Evolutionary conservation across 1,140 invertebrate species (phyloP), one percentile per base, ranked within the genome.

Genomic region (Microplitis mediator): DNA sequence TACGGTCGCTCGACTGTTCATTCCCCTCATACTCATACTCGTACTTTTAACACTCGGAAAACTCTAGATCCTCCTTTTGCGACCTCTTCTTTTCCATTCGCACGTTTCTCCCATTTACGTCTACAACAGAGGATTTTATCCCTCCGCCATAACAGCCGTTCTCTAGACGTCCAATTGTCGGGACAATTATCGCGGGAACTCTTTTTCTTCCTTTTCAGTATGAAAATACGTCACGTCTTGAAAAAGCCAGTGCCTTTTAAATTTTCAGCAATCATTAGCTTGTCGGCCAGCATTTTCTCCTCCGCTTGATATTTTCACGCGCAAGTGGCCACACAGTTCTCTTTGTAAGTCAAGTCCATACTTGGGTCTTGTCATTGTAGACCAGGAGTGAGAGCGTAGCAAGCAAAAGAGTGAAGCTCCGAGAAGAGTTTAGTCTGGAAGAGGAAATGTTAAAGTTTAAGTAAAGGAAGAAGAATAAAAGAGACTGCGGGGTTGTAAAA

Each of bases 311-410:
- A 11, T 54, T 64, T 71, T 71, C 69, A 71, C 69, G 69, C 69
- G 45, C 69, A 71, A 71, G 50, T 71, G 16, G 69, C 50, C 69
- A 56, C 45, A 14, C 61, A 45, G 34, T 39, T 67, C 62, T 69
- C 79, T 81, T 80, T 80, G 77, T 79, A 78, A 84, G 79, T 79
- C 76, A 84, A 84, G 81, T 81, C 79, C 16, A 6, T 64, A 39
- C 58, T 4, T 34, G 8, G 64, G 54, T n/a, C 54, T 67, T 54
- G 65, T 67, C 65, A 67, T 72, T 16, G 35, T 6, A 32, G 1
- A 45, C 23, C 23, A 23, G 23, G 23, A 23, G 23, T 23, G 23
- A 45, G 8, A 45, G 39, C 9, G 5, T 39, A 1, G 8, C 6
- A 11, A 45, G 39, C 8, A 45, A 45, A 45, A 45, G 2, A 23